phyloP scores from a whole-genome alignment of 2,888 invertebrate species.

The Ormyrus labotus region DNA sequence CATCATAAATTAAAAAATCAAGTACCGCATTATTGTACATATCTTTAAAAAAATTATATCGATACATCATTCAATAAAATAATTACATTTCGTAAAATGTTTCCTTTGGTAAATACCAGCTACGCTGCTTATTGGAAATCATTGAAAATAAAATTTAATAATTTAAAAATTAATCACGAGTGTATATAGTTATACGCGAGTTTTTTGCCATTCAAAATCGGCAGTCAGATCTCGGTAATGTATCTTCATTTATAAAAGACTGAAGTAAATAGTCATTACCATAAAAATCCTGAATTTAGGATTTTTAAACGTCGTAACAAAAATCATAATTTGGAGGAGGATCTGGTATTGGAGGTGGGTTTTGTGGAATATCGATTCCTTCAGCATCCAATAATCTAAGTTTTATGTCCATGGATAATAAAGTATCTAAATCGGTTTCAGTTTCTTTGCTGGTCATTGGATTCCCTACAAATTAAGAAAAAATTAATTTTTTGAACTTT shows the following conservation, averaged over 20 bases:
- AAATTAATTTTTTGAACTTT: background rate
- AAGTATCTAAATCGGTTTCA: slow-evolving; percentile 91
- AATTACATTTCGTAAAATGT: background rate
- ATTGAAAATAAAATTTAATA: slow-evolving; percentile 28
- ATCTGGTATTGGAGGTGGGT: slow-evolving; percentile 93
- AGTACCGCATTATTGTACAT: too few relatives aligned
- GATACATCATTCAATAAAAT: background rate
- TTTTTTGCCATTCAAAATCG: background rate
- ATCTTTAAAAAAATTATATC: too few relatives aligned
- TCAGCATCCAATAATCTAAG: slow-evolving; percentile 94
- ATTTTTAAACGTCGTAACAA: slow-evolving; percentile 78
- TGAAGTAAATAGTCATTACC: slow-evolving; percentile 4
- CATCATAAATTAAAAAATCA: too few relatives aligned
- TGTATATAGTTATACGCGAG: background rate
- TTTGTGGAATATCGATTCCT: slow-evolving; percentile 94
- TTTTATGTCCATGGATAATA: slow-evolving; percentile 97
- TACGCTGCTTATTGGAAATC: slow-evolving; percentile 8
- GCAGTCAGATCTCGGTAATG: slow-evolving; percentile 12
- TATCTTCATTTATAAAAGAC: background rate
- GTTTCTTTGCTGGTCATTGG: slow-evolving; percentile 93
- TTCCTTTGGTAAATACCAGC: slow-evolving; percentile 39
- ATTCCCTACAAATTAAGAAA: slow-evolving; percentile 78
- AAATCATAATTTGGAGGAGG: slow-evolving; percentile 96
- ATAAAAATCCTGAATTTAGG: background rate
- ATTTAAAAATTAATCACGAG: slow-evolving; percentile 8